These are phyloP conservation scores for Crenichthys baileyi DNA, from an alignment of 2,797 vertebrate species.

Conservation along the genomic window DNA sequence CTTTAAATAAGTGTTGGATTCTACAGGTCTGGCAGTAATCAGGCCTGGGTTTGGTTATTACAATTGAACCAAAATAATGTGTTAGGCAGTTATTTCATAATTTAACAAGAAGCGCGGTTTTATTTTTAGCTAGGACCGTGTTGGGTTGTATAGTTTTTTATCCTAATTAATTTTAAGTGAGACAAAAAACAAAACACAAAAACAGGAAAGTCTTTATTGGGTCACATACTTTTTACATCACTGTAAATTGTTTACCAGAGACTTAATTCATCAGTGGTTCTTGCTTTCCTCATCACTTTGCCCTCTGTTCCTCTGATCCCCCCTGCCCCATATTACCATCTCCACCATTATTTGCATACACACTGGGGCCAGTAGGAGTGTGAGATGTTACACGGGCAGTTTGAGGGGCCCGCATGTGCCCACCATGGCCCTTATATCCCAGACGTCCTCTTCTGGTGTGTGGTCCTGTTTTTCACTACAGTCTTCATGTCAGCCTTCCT, in stretches of 20 bases:
- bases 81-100: too few relatives aligned
- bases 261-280: not conserved
- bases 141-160: too few relatives aligned
- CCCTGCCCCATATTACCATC: not conserved
- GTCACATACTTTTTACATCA: not conserved
- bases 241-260: not conserved
- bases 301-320: not conserved
- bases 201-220: not conserved
- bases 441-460: conserved; percentile 98
- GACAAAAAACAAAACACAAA: too few relatives aligned
- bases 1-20: too few relatives aligned
- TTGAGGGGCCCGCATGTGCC: conserved; percentile 89
- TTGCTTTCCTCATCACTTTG: not conserved
- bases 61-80: too few relatives aligned
- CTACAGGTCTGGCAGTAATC: too few relatives aligned
- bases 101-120: too few relatives aligned
- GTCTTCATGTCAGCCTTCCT: conserved; percentile 94
- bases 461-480: conserved; percentile 96
- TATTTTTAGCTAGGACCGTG: too few relatives aligned
- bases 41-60: too few relatives aligned
- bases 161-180: too few relatives aligned
- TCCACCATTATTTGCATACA: conserved; percentile 29
- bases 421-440: conserved; percentile 95
- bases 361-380: conserved; percentile 85
- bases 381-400: conserved; percentile 85